Conservation (phyloP, 2,113 vertebrate genomes). For the Uropsilus gracilis region DNA sequence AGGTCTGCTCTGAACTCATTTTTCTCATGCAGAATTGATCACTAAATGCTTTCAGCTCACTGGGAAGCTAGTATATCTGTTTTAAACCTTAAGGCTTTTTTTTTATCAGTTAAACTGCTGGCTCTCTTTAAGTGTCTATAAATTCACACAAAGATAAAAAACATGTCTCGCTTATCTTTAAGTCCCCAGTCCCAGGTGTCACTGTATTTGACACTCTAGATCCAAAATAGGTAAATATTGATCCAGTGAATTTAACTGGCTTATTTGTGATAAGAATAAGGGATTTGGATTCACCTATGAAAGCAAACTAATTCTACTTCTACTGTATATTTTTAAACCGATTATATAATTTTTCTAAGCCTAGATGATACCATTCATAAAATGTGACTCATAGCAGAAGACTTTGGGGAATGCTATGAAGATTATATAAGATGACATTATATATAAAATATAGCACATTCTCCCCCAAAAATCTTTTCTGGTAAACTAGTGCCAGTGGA, state of each 20-base stretch:
- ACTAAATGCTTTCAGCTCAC: background rate
- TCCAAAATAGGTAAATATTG: background rate
- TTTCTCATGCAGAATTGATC: background rate
- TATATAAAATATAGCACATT: background rate
- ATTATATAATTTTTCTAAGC: background rate
- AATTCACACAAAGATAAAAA: background rate
- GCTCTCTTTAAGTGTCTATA: background rate
- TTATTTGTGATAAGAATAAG: background rate
- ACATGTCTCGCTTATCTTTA: background rate
- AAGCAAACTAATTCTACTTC: background rate
- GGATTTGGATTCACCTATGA: background rate
- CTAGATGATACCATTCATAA: conserved; percentile 17
- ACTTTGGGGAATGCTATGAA: background rate
- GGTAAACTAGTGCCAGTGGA: background rate
- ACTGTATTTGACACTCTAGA: background rate
- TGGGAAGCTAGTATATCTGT: background rate
- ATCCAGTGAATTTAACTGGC: background rate
- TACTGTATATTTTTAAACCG: background rate
- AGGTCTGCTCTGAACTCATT: background rate
- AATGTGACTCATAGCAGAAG: background rate
- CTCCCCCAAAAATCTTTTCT: background rate
- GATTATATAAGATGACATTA: background rate
- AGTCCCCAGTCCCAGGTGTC: background rate
- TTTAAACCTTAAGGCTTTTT: background rate
- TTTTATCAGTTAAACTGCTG: background rate